phyloP scores from a whole-genome alignment of 2,797 vertebrate species.

The Hippopotamyrus pictus region DNA sequence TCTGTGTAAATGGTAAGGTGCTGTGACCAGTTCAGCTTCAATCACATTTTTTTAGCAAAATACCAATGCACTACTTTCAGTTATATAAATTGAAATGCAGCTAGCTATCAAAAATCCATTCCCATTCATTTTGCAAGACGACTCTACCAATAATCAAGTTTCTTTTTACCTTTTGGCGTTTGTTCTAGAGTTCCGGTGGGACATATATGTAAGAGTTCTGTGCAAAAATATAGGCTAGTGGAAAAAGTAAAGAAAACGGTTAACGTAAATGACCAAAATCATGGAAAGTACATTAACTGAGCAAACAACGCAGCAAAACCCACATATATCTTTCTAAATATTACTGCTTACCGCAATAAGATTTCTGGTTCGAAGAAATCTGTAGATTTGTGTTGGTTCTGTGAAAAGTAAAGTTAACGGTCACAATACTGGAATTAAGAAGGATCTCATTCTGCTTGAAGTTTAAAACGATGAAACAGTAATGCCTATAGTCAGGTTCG shows the following conservation, averaged over 20 bases:
- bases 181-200: constrained; percentile 92
- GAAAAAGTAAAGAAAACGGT: background rate
- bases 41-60: background rate
- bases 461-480: background rate
- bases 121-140: background rate
- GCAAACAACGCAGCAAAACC: background rate
- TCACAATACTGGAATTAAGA: background rate
- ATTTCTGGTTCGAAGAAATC: constrained; percentile 97
- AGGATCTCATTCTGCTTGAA: background rate
- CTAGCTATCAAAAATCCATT: background rate
- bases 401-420: constrained; percentile 23
- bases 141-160: background rate
- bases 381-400: constrained; percentile 99
- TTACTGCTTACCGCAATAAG: constrained; percentile 86
- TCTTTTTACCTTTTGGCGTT: constrained; percentile 85
- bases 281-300: constrained; percentile 22
- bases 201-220: constrained; percentile 98
- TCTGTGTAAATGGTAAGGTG: background rate
- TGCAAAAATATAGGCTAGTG: constrained; percentile 95
- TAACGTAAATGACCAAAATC: background rate
- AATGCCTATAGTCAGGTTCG: background rate
- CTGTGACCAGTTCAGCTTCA: background rate
- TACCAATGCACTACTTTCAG: background rate
- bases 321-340: background rate
- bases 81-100: background rate